Evolutionary conservation across 2,888 invertebrate species (phyloP), one percentile per base, ranked within the genome.

Genomic region (Drosophila niveifrons): DNA sequence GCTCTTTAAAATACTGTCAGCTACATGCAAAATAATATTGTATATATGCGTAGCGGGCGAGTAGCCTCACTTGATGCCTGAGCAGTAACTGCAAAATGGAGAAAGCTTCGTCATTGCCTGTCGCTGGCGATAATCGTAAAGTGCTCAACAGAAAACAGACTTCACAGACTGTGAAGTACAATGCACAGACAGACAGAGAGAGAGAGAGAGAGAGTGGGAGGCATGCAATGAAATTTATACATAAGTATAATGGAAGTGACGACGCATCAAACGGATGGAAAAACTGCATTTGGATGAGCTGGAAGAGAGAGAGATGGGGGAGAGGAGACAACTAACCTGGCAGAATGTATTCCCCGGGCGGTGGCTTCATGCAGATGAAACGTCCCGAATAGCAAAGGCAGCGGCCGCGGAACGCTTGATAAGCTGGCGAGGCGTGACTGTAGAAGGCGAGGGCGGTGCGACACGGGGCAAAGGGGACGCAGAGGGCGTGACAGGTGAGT

Each of bases 371-470:
- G 93, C 97, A 97, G 93, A 97, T 97, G 93, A 98, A 97, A 75
- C 96, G 95, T 36, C 97, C 97, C 18, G 97, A 97, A 93, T 97
- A 97, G 93, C 97, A 98, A 85, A 97, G 95, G 93, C 98, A 98
- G 67, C 97, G 94, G 43, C 97, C 97, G 43, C 97, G 94, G 92
- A 96, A 97, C 8, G 97, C 97, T 92, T 97, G 97, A 93, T 97
- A 97, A 59, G 97, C 96, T 7, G 97, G 97, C 2, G 97, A 96
- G 41, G 96, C 96, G 93, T 98, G 98, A 90, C 96, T 96, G 94
- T 97, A 98, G 93, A 96, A 96, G 53, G 97, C 97, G 81, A 97
- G 95, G 75, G 97, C 95, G 10, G 97, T 97, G 82, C 97, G 96
- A 93, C 97, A 98, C 2, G 97, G 96, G 68, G 96, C 96, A 53